A percentile compares a stretch with the other conserved stretches of the same genome.
Evolutionary conservation across 2,888 invertebrate genomes (phyloP).

Genomic region (Cybosia mesomella): DNA sequence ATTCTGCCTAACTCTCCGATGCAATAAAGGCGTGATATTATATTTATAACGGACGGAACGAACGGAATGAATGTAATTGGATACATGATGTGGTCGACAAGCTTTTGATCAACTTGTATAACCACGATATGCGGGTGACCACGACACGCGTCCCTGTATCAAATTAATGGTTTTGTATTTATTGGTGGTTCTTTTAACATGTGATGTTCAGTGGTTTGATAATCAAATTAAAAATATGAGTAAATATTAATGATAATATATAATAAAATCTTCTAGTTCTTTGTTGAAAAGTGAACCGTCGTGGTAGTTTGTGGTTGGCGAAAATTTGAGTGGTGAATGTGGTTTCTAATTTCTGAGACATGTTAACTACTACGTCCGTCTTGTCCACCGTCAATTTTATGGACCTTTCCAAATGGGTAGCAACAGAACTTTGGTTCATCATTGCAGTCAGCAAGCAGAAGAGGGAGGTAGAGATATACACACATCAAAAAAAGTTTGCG

Average conservation of each 20-base stretch:
- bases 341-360: too few relatives aligned
- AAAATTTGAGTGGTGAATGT: too few relatives aligned
- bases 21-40: neutral
- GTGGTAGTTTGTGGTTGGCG: too few relatives aligned
- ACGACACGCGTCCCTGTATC: constrained; percentile 56
- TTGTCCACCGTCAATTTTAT: neutral
- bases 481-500: too few relatives aligned
- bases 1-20: too few relatives aligned
- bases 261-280: too few relatives aligned
- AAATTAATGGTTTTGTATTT: constrained; percentile 39
- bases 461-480: too few relatives aligned
- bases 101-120: constrained; percentile 52
- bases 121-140: constrained; percentile 52
- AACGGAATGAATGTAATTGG: constrained; percentile 44
- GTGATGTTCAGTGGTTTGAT: constrained; percentile 16
- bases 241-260: neutral
- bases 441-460: too few relatives aligned
- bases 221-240: constrained; percentile 9
- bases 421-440: too few relatives aligned
- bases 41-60: neutral
- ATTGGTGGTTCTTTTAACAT: constrained; percentile 12
- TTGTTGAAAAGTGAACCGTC: too few relatives aligned
- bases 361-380: too few relatives aligned
- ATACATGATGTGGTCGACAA: constrained; percentile 44
- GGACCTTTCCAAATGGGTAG: too few relatives aligned